phyloP scores from a whole-genome alignment of 2,888 invertebrate species.

The Dusona sp. region DNA sequence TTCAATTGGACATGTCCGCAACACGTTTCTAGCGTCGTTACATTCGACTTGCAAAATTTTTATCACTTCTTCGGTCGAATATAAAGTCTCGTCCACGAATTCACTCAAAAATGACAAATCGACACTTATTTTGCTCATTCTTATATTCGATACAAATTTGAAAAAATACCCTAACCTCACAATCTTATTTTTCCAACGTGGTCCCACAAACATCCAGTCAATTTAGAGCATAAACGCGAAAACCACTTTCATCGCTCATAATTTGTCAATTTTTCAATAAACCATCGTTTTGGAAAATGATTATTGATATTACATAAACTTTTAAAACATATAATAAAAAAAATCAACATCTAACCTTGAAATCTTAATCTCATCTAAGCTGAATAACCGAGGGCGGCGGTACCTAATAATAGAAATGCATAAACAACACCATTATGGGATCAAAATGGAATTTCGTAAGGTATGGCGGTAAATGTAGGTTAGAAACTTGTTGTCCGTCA shows the following conservation, averaged over 20 bases:
- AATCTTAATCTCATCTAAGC: neutral
- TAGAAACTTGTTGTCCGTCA: neutral
- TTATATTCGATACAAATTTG: slow-evolving; percentile 11
- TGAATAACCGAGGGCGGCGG: neutral
- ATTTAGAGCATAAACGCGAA: neutral
- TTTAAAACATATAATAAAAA: neutral
- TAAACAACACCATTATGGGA: neutral
- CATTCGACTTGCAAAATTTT: slow-evolving; percentile 76
- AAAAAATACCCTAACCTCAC: slow-evolving; percentile 41
- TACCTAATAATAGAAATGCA: neutral
- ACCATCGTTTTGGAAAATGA: neutral
- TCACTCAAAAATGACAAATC: slow-evolving; percentile 72
- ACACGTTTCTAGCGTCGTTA: slow-evolving; percentile 78
- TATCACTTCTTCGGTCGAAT: slow-evolving; percentile 76
- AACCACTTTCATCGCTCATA: neutral
- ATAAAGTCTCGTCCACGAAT: slow-evolving; percentile 73
- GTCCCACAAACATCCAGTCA: neutral
- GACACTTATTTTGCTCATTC: slow-evolving; percentile 45
- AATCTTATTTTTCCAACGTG: neutral
- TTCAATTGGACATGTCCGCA: slow-evolving; percentile 79
- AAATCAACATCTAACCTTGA: neutral
- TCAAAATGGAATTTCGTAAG: neutral
- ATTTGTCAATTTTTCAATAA: neutral
- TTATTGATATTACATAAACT: neutral
- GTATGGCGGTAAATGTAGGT: neutral